A percentile compares a stretch with the other conserved stretches of the same genome.
These are phyloP conservation scores for Drosophila mauritiana DNA, from an alignment of 1,140 invertebrate genomes.

Conservation along the genomic window DNA sequence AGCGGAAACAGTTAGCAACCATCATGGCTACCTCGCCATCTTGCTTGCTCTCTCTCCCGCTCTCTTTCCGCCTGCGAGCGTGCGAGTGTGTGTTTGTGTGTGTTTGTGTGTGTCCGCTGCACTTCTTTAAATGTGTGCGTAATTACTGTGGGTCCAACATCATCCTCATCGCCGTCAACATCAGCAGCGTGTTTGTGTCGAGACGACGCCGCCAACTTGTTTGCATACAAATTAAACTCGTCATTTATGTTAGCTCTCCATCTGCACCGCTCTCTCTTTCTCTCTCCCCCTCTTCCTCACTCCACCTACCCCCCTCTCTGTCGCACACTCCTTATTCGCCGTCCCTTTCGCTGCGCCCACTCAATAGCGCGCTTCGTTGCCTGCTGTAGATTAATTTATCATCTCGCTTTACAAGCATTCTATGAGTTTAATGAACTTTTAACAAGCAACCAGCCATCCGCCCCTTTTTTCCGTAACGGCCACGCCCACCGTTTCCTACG, in stretches of 20 bases:
- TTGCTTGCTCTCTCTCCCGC: constrained; percentile 25
- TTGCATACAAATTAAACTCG: constrained; percentile 83
- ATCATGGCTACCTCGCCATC: constrained; percentile 52
- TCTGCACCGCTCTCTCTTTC: constrained; percentile 2
- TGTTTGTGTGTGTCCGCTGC: constrained; percentile 33
- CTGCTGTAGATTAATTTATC: constrained; percentile 82
- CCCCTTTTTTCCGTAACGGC: constrained; percentile 17
- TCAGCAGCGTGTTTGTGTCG: constrained; percentile 66
- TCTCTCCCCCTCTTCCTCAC: constrained; percentile 11
- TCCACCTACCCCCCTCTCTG: neutral
- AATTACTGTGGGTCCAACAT: constrained; percentile 79
- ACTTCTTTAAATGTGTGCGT: constrained; percentile 56
- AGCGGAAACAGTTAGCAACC: constrained; percentile 78
- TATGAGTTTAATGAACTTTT: constrained; percentile 83
- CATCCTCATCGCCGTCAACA: constrained; percentile 53
- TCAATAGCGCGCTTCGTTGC: constrained; percentile 77
- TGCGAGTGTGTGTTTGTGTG: too few species aligned
- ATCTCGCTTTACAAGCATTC: constrained; percentile 82
- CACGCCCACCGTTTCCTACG: constrained; percentile 8
- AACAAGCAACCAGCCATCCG: constrained; percentile 66
- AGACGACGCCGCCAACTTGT: constrained; percentile 77
- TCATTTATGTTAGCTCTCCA: constrained; percentile 73
- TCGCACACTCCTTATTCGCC: constrained; percentile 9
- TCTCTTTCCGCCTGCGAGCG: neutral
- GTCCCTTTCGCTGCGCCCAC: constrained; percentile 53